Conservation (phyloP, 2,888 invertebrate genomes). For the Aleiodes leptofemur region DNA sequence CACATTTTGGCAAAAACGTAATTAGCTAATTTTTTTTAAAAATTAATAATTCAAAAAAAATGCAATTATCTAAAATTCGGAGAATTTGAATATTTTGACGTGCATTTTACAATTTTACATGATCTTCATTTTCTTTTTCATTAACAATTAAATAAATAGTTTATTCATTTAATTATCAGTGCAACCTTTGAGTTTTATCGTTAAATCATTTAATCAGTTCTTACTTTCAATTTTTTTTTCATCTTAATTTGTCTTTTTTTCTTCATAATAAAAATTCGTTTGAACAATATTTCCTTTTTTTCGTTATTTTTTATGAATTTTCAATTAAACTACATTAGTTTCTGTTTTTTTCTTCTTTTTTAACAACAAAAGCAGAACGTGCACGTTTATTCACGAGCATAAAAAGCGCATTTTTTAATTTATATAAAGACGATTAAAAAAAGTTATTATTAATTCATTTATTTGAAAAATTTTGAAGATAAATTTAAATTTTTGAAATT, state of each 20-base stretch:
- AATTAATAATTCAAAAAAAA: background rate
- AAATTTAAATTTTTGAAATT: no score
- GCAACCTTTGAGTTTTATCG: slow-evolving; percentile 22
- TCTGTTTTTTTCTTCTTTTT: background rate
- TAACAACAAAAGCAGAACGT: slow-evolving; percentile 26
- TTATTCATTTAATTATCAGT: slow-evolving; percentile 15
- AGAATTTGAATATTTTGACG: slow-evolving; percentile 9
- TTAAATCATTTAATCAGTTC: background rate
- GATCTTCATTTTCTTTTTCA: background rate
- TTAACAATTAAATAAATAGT: background rate
- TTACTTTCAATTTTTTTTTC: slow-evolving; percentile 22
- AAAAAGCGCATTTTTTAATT: slow-evolving; percentile 1
- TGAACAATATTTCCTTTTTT: background rate
- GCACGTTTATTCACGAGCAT: slow-evolving; percentile 8
- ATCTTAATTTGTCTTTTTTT: background rate
- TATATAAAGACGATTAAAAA: no score
- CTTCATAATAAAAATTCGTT: slow-evolving; percentile 10
- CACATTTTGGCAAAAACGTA: slow-evolving; percentile 17
- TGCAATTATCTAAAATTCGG: no score
- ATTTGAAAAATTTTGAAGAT: no score
- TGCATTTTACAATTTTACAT: slow-evolving; percentile 31
- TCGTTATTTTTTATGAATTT: background rate
- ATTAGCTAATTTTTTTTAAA: slow-evolving; percentile 15
- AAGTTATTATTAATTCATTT: no score
- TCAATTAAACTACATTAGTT: slow-evolving; percentile 9